Percentiles rank a stretch among this genome's conserved stretches.
Evolutionary conservation across 30 jellyfish, hydroid and myxozoan species (phyloP).

Genomic region (Turritopsis dohrnii): DNA sequence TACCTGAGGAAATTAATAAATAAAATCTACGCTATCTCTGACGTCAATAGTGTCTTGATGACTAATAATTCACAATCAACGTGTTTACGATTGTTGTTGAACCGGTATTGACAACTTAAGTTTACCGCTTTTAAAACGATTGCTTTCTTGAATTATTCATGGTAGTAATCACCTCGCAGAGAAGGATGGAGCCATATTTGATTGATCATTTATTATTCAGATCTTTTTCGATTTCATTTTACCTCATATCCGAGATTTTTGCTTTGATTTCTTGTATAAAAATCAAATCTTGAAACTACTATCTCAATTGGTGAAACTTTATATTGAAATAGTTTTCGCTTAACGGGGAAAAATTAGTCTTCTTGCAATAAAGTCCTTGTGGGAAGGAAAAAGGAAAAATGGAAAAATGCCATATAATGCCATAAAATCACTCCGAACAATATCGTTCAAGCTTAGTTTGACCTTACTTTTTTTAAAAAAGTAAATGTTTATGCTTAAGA

Average conservation of each 20-base stretch:
- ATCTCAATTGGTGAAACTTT: too few relatives aligned
- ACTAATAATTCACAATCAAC: background rate
- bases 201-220: background rate
- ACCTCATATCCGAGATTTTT: too few relatives aligned
- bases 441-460: too few relatives aligned
- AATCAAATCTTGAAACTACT: too few relatives aligned
- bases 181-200: background rate
- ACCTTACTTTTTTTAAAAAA: background rate
- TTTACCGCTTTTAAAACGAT: background rate
- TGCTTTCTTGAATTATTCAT: background rate
- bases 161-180: background rate
- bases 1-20: background rate
- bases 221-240: too few relatives aligned
- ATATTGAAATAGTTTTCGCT: too few relatives aligned
- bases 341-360: too few relatives aligned
- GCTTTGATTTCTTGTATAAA: too few relatives aligned
- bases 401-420: too few relatives aligned
- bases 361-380: too few relatives aligned
- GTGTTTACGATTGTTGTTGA: background rate
- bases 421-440: too few relatives aligned
- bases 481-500: background rate
- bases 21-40: background rate
- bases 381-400: too few relatives aligned
- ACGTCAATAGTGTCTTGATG: background rate
- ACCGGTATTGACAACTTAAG: background rate